phyloP scores from a whole-genome alignment of 1,140 invertebrate genomes.

The Solenopsis invicta region DNA sequence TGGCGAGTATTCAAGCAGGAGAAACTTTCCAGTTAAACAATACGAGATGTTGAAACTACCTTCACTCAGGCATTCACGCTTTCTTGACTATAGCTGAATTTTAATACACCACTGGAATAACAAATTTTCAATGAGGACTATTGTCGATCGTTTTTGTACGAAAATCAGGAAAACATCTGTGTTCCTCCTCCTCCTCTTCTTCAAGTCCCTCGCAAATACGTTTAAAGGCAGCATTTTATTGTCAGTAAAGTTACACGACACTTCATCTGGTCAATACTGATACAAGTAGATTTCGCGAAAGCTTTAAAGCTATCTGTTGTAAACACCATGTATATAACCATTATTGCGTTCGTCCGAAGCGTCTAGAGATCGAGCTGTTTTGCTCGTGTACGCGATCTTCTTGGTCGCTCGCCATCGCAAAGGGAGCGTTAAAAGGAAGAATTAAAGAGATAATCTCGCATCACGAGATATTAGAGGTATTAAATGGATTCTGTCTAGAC shows the following conservation, averaged over 20 bases:
- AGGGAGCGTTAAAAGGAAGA: background rate
- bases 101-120: conserved; percentile 68
- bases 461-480: conserved; percentile 7
- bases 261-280: conserved; percentile 21
- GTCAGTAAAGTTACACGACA: conserved; percentile 3
- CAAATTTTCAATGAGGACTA: conserved; percentile 17
- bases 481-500: conserved; percentile 13
- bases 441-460: background rate
- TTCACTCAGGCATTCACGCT: conserved; percentile 43
- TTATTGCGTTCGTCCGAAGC: conserved; percentile 21
- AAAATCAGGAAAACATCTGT: background rate
- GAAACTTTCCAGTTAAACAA: conserved; percentile 71
- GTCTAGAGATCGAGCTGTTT: conserved; percentile 17
- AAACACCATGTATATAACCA: background rate
- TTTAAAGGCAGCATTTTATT: conserved; percentile 25
- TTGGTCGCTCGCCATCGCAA: background rate
- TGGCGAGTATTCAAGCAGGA: conserved; percentile 50
- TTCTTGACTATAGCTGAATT: conserved; percentile 59
- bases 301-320: conserved; percentile 1
- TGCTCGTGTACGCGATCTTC: background rate
- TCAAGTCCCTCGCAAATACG: background rate
- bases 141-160: conserved; percentile 38
- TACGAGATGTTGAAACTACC: conserved; percentile 70
- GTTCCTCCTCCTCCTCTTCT: background rate
- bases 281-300: background rate